These are phyloP conservation scores for Osmerus mordax DNA, from an alignment of 2,113 vertebrate species.

Conservation along the genomic window DNA sequence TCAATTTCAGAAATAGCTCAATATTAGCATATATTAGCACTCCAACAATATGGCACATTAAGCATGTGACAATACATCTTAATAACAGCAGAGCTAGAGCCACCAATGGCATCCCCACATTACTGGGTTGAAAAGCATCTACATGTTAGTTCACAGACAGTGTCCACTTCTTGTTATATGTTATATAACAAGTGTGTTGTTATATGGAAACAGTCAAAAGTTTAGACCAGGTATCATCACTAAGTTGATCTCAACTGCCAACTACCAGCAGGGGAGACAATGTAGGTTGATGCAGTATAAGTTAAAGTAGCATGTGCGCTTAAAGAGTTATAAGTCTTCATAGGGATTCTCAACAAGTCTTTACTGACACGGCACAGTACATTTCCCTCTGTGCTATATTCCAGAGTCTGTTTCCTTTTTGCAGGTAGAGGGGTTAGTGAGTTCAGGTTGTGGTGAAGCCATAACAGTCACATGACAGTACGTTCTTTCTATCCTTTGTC, in stretches of 20 bases:
- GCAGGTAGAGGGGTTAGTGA: conserved; percentile 11
- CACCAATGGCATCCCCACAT: too few relatives aligned
- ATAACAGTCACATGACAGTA: too few relatives aligned
- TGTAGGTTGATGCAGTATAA: neutral
- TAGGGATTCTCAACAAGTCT: neutral
- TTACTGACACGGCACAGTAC: neutral
- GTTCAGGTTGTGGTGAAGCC: conserved; percentile 6
- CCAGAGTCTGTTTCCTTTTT: neutral
- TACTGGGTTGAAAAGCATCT: too few relatives aligned
- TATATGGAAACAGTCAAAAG: too few relatives aligned
- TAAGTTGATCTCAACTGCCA: neutral
- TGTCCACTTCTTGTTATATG: too few relatives aligned
- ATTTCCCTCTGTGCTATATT: neutral
- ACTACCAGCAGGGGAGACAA: neutral
- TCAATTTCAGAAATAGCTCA: conserved; percentile 4
- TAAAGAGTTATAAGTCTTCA: conserved; percentile 2
- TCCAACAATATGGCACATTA: neutral
- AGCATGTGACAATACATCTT: too few relatives aligned
- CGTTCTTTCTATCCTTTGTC: too few relatives aligned
- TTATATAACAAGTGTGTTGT: too few relatives aligned
- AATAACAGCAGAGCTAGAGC: too few relatives aligned
- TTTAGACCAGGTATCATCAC: too few relatives aligned
- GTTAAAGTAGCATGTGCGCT: conserved; percentile 5
- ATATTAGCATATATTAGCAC: neutral
- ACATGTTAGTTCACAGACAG: too few relatives aligned